Base-by-base conservation (phyloP, 2,888 invertebrate species). In the Rhyacophila evoluta region DNA sequence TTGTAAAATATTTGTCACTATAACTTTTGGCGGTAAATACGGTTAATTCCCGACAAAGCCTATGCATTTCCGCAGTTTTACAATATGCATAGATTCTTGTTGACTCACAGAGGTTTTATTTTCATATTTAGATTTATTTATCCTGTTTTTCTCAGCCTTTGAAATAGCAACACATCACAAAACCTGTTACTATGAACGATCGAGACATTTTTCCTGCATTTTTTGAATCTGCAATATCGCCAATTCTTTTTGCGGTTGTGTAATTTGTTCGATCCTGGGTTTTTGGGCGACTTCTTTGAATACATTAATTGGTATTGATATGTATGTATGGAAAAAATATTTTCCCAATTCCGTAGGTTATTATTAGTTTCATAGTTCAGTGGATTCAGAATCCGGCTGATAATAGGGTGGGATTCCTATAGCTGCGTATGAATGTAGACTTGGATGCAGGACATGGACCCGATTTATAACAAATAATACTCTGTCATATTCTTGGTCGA, bases 81-180 rank as follows among this genome's bases (percentile, higher is more conserved):
- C n/a, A n/a, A n/a, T n/a, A n/a, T n/a, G n/a, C 55, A 55, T 55
- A 55, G 55, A 55, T 55, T 55, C 25, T 55, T 55, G 55, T 19
- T 55, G 55, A 55, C 8, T 55, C 55, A 55, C 55, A 10, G 10
- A 55, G 55, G 29, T 55, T 25, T 55, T 4, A 55, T 55, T 19
- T 19, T 55, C 8, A 19, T 55, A 10, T 55, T 55, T 2, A 10
- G 15, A 19, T 8, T 19, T 55, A 55, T 55, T 19, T 15, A 55
- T 4, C 6, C 29, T 15, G 8, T 25, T 55, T 55, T 55, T 39
- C 19, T 55, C 6, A 4, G 29, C 29, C 4, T 4, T 33, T 6
- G 29, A 33, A 33, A 33, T 33, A 33, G 29, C 25, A 19, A 55
- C 0, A 19, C 55, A 25, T 55, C 55, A 19, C 55, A 55, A 55